These are phyloP conservation scores for Piaya cayana DNA, from an alignment of 2,113 vertebrate genomes.

Conservation along the genomic window DNA sequence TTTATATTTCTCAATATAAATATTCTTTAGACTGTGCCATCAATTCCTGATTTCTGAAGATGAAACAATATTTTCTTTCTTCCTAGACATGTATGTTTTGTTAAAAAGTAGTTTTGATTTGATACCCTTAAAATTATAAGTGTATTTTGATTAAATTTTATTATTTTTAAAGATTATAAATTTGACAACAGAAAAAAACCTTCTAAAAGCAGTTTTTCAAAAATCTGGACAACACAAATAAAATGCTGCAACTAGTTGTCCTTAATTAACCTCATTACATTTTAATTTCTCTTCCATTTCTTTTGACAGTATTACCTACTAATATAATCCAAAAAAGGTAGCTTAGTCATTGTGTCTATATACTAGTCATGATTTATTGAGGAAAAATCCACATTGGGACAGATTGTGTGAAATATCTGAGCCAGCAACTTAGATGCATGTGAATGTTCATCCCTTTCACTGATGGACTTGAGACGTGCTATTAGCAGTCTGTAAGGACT, in stretches of 20 bases:
- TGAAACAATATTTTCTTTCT: conserved; percentile 46
- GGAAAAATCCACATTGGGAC: background rate
- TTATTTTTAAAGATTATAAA: background rate
- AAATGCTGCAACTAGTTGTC: background rate
- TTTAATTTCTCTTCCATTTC: background rate
- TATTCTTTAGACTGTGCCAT: conserved; percentile 3
- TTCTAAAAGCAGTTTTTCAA: background rate
- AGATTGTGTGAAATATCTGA: background rate
- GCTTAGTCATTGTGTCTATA: background rate
- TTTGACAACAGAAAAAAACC: background rate
- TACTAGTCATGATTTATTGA: background rate
- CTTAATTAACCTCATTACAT: background rate
- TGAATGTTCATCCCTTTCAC: background rate
- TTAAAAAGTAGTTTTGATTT: conserved; percentile 38
- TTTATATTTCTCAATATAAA: conserved; percentile 1
- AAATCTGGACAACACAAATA: background rate
- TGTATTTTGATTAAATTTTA: background rate
- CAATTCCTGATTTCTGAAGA: conserved; percentile 43
- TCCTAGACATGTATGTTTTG: background rate
- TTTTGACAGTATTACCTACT: background rate
- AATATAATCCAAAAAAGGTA: background rate
- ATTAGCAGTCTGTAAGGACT: background rate
- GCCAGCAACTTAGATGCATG: background rate
- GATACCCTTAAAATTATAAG: background rate
- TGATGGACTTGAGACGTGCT: background rate